A percentile compares a stretch with the other conserved stretches of the same genome.
Evolutionary conservation across 64 coral and sea anemone species (phyloP).

Genomic region (Anthopleura sola): DNA sequence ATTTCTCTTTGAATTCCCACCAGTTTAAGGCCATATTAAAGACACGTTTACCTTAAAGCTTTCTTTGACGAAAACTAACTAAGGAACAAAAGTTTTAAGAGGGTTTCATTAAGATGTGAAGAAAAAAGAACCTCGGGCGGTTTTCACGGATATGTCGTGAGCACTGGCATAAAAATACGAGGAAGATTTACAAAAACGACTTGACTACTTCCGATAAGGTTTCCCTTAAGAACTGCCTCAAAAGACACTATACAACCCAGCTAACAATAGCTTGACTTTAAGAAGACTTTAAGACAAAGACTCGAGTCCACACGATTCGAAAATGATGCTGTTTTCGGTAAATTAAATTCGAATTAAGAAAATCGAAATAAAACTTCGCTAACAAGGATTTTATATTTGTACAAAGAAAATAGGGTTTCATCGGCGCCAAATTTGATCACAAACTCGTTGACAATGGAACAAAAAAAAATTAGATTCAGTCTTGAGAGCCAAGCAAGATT

Average conservation of each 20-base stretch:
- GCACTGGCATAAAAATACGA: neutral
- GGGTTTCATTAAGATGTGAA: neutral
- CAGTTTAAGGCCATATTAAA: neutral
- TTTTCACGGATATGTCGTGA: neutral
- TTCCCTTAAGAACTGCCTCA: neutral
- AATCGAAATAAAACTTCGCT: neutral
- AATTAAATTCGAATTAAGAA: slow-evolving; percentile 7
- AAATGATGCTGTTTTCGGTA: neutral
- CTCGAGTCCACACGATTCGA: neutral
- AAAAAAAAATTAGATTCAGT: neutral
- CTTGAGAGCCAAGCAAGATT: neutral
- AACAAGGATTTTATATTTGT: neutral
- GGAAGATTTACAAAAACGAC: neutral
- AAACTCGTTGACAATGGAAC: neutral
- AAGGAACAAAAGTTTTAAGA: neutral
- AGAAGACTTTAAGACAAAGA: neutral
- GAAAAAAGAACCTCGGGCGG: neutral
- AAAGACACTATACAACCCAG: neutral
- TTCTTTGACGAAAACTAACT: neutral
- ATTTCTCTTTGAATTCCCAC: neutral
- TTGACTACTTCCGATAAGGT: slow-evolving; percentile 6
- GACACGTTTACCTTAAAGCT: neutral
- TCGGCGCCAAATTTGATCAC: neutral
- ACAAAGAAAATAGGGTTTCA: neutral
- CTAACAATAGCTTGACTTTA: neutral